phyloP scores from a whole-genome alignment of 2,113 vertebrate species.

The Hepsetus odoe region DNA sequence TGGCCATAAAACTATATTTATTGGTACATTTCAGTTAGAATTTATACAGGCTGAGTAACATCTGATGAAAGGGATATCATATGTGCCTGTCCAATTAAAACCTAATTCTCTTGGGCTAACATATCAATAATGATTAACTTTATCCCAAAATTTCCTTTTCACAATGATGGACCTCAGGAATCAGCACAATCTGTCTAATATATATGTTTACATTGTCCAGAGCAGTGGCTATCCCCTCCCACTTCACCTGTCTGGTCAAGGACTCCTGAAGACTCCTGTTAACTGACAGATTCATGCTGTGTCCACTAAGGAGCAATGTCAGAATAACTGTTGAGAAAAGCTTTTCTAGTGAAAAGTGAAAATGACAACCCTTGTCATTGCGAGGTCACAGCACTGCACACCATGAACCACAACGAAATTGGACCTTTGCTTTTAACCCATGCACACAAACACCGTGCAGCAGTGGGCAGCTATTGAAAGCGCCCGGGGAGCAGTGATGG shows the following conservation, averaged over 20 bases:
- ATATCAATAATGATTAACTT: background rate
- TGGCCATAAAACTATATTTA: background rate
- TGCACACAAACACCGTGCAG: too few relatives aligned
- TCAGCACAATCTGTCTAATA: background rate
- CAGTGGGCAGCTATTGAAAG: too few relatives aligned
- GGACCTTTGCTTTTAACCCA: too few relatives aligned
- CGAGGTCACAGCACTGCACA: too few relatives aligned
- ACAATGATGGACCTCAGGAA: background rate
- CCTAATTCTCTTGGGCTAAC: background rate
- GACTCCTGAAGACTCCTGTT: background rate
- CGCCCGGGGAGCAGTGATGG: too few relatives aligned
- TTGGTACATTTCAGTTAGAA: slow-evolving; percentile 9
- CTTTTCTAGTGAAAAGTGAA: too few relatives aligned
- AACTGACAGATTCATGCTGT: background rate
- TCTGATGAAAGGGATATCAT: slow-evolving; percentile 70
- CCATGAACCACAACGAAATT: too few relatives aligned
- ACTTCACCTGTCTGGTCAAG: background rate
- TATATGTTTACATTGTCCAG: background rate
- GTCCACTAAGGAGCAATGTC: too few relatives aligned
- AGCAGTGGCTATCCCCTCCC: background rate
- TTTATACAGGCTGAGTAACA: slow-evolving; percentile 53
- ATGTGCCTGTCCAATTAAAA: slow-evolving; percentile 41
- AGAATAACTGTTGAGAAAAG: too few relatives aligned
- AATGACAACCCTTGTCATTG: too few relatives aligned
- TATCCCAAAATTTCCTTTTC: background rate